Base-by-base conservation (phyloP, 30 jellyfish, hydroid and myxozoan genomes). In the Aurelia aurita complex sp. Pacific region DNA sequence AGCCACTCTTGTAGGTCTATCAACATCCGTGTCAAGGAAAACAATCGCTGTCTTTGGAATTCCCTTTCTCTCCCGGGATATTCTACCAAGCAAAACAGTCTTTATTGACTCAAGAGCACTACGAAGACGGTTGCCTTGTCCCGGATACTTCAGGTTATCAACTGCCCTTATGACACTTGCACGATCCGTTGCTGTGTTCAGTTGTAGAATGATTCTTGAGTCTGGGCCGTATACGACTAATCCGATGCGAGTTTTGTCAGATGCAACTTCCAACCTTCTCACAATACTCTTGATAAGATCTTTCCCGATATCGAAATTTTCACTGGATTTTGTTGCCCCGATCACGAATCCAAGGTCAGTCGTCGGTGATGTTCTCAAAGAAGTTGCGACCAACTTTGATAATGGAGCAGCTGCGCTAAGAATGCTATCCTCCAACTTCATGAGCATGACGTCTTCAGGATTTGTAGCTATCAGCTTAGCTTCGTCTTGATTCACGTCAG, bases 101-200 rank as follows among this genome's bases (percentile, higher is more conserved):
- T 77, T 52, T 9, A 79, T 64, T 64, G 79, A 61, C n/a, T 68
- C 80, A 5, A 87, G 38, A 36, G 96, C 96, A 13, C 54, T 78
- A 17, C 77, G 29, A 16, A 87, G 53, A 62, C 66, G 23, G 67
- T 33, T 32, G 46, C 89, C 89, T 53, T 62, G 34, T 63, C 75
- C 52, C 4, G 89, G 89, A 61, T 16, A 23, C 19, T 10, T 50
- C 18, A 79, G 34, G 69, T 34, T 63, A 15, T 62, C 75, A 2
- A 79, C 70, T 5, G 36, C 70, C 14, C 70, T 15, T 23, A 13
- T 17, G 35, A 23, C 70, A 13, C 70, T 61, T 15, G 10, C 38
- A 33, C 83, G 67, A 50, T 73, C 83, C 0, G 50, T 35, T 33
- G 83, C 67, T 10, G 67, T 23, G 6, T 54, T 69, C 55, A 73